Evolutionary conservation across 2,888 invertebrate genomes (phyloP), one percentile per base, ranked within the genome.

Genomic region (Saturnia japonica): DNA sequence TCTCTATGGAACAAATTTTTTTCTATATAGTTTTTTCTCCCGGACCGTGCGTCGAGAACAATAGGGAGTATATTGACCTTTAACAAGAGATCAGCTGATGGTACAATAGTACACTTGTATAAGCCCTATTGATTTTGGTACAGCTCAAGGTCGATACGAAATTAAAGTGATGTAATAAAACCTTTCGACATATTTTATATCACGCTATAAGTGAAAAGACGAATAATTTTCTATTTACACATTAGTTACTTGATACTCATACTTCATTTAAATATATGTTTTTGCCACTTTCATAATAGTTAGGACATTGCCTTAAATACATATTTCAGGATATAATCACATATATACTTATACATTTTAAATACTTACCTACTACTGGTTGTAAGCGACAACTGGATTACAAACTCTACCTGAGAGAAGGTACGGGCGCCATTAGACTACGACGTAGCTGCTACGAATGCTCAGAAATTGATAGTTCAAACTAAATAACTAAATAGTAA

Each of bases 51-150:
- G 69, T 70, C 70, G 88, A 89, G 89, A 87, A 89, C 88, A 90
- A 91, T 90, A 82, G 78, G 86, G 84, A 90, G 94, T 89, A 87
- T 93, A 89, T 86, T 93, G 94, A 94, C 93, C 94, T 89, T 85
- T 82, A 80, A 83, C 85, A 84, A 82, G 77, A 85, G 86, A 92
- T 94, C 94, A 93, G 94, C 94, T 94, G 94, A 93, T 88, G 83
- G 81, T 76, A 89, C 86, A 90, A 91, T 89, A 81, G 85, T 90
- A 91, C 93, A 94, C 94, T 93, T 93, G 93, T 80, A 82, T 79
- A 79, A 80, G 82, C 82, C 80, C 77, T 91, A 94, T 94, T 88
- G 94, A 93, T 94, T 93, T 90, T 78, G 76, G 74, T 80, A 77
- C 79, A 74, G 82, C 85, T 91, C 91, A 94, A 94, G 94, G 94